Conservation (phyloP, 1,140 invertebrate genomes). For the Meteorus sp. region DNA sequence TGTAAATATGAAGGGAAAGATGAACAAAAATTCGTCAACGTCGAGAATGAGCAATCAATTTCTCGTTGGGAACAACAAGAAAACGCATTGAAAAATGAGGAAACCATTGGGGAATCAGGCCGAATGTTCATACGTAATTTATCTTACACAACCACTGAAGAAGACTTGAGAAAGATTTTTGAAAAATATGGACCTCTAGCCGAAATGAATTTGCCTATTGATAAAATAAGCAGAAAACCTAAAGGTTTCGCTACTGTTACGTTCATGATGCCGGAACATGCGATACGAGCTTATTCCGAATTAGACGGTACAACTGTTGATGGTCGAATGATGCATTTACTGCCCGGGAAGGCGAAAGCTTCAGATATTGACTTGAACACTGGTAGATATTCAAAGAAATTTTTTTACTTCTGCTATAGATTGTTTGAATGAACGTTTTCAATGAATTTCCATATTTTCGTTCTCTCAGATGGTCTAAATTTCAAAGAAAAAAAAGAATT, state of each 20-base stretch:
- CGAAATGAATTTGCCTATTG: conserved; percentile 90
- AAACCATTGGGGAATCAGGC: conserved; percentile 87
- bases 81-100: conserved; percentile 72
- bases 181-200: conserved; percentile 84
- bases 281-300: conserved; percentile 82
- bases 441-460: neutral
- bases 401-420: too few relatives aligned
- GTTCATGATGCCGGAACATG: conserved; percentile 95
- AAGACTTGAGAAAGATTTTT: conserved; percentile 84
- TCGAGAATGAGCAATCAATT: conserved; percentile 36
- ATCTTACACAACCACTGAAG: conserved; percentile 84
- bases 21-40: conserved; percentile 47
- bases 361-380: conserved; percentile 59
- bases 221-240: conserved; percentile 76
- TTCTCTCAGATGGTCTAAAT: conserved; percentile 62
- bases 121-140: conserved; percentile 95
- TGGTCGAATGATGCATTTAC: conserved; percentile 90
- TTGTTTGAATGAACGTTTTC: neutral
- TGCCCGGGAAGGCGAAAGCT: conserved; percentile 81
- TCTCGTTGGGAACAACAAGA: conserved; percentile 73
- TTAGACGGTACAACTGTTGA: conserved; percentile 89
- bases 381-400: too few relatives aligned
- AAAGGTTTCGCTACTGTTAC: conserved; percentile 96
- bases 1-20: conserved; percentile 66
- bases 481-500: conserved; percentile 87